Conservation (phyloP, 2,888 invertebrate species). For the Steinernema carpocapsae region DNA sequence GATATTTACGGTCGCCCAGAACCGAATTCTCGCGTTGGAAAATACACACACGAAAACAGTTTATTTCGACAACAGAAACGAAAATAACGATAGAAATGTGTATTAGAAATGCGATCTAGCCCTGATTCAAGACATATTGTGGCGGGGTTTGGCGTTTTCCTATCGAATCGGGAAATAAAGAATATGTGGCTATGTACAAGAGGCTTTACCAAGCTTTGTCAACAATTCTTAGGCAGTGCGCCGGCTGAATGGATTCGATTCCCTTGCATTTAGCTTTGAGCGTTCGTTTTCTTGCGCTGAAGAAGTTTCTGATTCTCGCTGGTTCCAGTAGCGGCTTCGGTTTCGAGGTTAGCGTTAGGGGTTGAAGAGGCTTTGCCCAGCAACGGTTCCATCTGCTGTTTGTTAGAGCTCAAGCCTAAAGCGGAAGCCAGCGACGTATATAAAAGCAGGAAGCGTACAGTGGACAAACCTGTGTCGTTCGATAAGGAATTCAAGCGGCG, state of each 20-base stretch:
- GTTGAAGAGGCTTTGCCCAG: neutral
- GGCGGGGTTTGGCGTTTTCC: too few relatives aligned
- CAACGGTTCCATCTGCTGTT: slow-evolving; percentile 8
- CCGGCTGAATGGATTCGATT: neutral
- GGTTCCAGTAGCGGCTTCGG: neutral
- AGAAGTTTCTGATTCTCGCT: slow-evolving; percentile 7
- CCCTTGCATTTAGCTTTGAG: slow-evolving; percentile 1
- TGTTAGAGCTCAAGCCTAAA: slow-evolving; percentile 18
- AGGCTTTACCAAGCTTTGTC: too few relatives aligned
- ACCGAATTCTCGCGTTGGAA: neutral
- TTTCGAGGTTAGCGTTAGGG: neutral
- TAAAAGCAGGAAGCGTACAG: neutral
- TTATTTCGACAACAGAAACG: too few relatives aligned
- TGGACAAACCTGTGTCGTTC: slow-evolving; percentile 14
- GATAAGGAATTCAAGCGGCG: neutral
- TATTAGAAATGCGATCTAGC: too few relatives aligned
- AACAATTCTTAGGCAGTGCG: neutral
- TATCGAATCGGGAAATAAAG: too few relatives aligned
- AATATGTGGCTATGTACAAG: too few relatives aligned
- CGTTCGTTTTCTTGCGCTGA: neutral
- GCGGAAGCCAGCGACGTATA: neutral
- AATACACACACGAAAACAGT: too few relatives aligned
- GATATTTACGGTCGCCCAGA: neutral
- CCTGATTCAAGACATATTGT: too few relatives aligned
- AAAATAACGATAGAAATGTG: too few relatives aligned